phyloP scores from a whole-genome alignment of 2,797 vertebrate species.

The Pristis pectinata region DNA sequence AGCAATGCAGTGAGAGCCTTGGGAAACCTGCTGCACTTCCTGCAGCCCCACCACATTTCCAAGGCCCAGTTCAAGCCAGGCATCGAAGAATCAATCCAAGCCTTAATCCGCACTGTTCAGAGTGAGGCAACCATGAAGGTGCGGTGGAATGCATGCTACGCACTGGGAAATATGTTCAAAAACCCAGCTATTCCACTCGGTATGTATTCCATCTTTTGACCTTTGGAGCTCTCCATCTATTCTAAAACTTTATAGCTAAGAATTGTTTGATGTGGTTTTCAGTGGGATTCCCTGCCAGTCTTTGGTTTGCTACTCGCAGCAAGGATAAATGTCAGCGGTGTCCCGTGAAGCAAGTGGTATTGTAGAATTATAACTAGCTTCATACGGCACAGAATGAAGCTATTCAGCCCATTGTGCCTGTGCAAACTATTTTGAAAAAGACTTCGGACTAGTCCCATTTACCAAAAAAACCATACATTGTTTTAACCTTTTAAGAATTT shows the following conservation, averaged over 20 bases:
- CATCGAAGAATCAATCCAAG: slow-evolving; percentile 73
- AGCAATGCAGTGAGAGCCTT: slow-evolving; percentile 85
- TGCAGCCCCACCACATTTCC: slow-evolving; percentile 71
- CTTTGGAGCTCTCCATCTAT: not conserved
- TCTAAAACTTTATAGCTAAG: not conserved
- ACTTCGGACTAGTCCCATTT: not conserved
- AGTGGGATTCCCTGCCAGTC: not conserved
- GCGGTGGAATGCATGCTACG: slow-evolving; percentile 94
- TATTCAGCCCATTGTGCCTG: not conserved
- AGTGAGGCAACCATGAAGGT: slow-evolving; percentile 95
- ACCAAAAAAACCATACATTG: not conserved
- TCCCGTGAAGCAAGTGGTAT: not conserved
- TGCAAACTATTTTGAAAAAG: not conserved
- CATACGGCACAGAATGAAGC: not conserved
- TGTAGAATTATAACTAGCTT: not conserved
- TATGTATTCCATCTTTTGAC: slow-evolving; percentile 50
- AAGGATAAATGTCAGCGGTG: not conserved
- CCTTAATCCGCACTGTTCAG: slow-evolving; percentile 76
- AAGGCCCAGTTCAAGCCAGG: slow-evolving; percentile 73
- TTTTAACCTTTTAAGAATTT: not conserved
- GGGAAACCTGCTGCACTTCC: slow-evolving; percentile 87
- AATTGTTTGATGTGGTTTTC: not conserved
- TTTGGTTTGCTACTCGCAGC: not conserved
- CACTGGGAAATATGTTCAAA: slow-evolving; percentile 86
- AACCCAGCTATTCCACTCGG: slow-evolving; percentile 81